phyloP scores from a whole-genome alignment of 2,113 vertebrate genomes.

The Microcebus griseorufus region DNA sequence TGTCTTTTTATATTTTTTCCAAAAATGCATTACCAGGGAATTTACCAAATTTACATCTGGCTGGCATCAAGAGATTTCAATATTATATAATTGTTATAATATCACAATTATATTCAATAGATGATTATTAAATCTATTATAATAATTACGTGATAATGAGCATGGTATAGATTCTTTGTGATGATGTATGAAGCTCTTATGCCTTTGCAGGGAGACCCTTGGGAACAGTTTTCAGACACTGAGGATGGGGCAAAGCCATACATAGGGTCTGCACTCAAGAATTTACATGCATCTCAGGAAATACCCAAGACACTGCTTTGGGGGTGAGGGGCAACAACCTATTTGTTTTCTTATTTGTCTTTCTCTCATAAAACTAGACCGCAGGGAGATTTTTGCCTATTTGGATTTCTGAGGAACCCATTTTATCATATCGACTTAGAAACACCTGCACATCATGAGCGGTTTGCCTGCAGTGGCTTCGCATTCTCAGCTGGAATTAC shows the following conservation, averaged over 20 bases:
- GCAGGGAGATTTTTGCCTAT: background rate
- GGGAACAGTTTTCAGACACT: background rate
- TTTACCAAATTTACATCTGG: background rate
- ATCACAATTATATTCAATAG: slow-evolving; percentile 4
- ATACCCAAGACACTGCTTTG: background rate
- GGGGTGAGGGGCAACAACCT: background rate
- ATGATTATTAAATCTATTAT: background rate
- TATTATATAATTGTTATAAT: background rate
- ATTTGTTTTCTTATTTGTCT: slow-evolving; percentile 18
- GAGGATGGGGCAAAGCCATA: background rate
- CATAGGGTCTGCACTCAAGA: background rate
- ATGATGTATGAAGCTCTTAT: background rate
- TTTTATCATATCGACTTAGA: slow-evolving; percentile 1
- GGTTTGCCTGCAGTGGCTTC: background rate
- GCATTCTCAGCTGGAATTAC: slow-evolving; percentile 27
- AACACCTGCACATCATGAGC: background rate
- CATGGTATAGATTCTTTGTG: background rate
- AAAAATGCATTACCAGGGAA: background rate
- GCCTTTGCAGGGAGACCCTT: background rate
- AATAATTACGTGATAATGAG: background rate
- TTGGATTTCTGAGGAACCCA: slow-evolving; percentile 7
- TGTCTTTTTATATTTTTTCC: background rate
- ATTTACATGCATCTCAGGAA: slow-evolving; percentile 15
- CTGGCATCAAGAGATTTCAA: background rate
- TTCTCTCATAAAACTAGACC: slow-evolving; percentile 26